Evolutionary conservation across 1,140 invertebrate species (phyloP), one percentile per base, ranked within the genome.

Genomic region (Lepidurus apus): DNA sequence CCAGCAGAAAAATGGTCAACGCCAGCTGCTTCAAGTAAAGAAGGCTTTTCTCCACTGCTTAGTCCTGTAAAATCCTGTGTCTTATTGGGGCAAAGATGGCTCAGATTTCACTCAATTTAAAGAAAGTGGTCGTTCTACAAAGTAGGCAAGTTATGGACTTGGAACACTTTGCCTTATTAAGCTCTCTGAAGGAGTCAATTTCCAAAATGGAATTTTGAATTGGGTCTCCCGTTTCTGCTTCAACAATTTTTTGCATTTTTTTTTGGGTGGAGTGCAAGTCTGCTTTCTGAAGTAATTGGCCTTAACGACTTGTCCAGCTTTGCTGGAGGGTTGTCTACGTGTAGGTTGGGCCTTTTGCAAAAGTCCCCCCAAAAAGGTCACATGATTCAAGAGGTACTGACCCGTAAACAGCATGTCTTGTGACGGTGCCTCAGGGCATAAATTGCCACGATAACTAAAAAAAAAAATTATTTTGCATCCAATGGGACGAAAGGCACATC

Each of bases 111-210:
- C 9, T 65, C 53, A 65, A 65, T 65, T 21, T 65, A 21, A 21
- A 13, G 13, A 21, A 65, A 9, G 53, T n/a, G 53, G 53, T 65
- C 53, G 53, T 65, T 65, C 17, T 9, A 21, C 53, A 65, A 65
- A 65, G 53, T 9, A 65, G 53, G 53, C 53, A 65, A 65, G 53
- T 65, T 65, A 65, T 65, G 53, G 53, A 65, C 53, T 21, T 13
- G 53, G 53, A 65, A 65, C 53, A 65, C 53, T 65, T 65, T 65
- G 9, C 53, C 53, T 65, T 65, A 65, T 65, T 65, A 65, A 65
- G 53, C 53, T 65, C 53, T 11, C 53, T 34, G 34, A 34, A 34
- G 34, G 34, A 34, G 34, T 34, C 53, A 13, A 65, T 65, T 65
- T 65, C 21, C 53, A 65, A 65, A 65, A 65, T 65, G 53, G 53